A percentile compares a stretch with the other conserved stretches of the same genome.
phyloP scores from a whole-genome alignment of 2,888 invertebrate genomes.

The Alviniconcha strummeri region DNA sequence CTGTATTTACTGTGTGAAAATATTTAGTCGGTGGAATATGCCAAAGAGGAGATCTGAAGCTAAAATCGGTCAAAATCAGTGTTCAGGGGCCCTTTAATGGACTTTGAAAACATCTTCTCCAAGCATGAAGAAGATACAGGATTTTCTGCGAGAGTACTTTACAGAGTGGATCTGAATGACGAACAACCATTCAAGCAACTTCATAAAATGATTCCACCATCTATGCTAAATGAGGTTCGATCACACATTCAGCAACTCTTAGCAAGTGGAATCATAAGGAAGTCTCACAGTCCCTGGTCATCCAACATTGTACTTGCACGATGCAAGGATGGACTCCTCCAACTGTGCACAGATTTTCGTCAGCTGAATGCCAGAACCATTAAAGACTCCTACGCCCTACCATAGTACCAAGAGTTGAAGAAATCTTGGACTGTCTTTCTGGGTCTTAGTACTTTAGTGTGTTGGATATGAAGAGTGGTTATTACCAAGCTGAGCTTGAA shows the following conservation, averaged over 20 bases:
- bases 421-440: slow-evolving; percentile 37
- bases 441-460: slow-evolving; percentile 39
- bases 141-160: slow-evolving; percentile 31
- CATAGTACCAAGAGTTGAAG: slow-evolving; percentile 46
- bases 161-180: slow-evolving; percentile 37
- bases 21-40: too few relatives aligned
- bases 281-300: slow-evolving; percentile 40
- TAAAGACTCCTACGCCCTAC: slow-evolving; percentile 44
- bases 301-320: slow-evolving; percentile 41
- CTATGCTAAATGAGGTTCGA: slow-evolving; percentile 45
- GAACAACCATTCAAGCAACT: slow-evolving; percentile 43
- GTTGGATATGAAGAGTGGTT: slow-evolving; percentile 41
- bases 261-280: slow-evolving; percentile 40
- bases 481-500: slow-evolving; percentile 38
- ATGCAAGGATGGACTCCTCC: slow-evolving; percentile 41
- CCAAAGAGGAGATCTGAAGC: too few relatives aligned
- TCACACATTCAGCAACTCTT: slow-evolving; percentile 45
- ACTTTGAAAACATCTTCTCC: too few relatives aligned
- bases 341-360: slow-evolving; percentile 43
- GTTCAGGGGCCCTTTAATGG: too few relatives aligned
- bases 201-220: slow-evolving; percentile 41
- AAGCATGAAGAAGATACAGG: too few relatives aligned
- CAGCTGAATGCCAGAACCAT: slow-evolving; percentile 41
- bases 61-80: too few relatives aligned
- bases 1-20: too few relatives aligned